phyloP scores from a whole-genome alignment of 2,113 vertebrate genomes.

The Jacana jacana region DNA sequence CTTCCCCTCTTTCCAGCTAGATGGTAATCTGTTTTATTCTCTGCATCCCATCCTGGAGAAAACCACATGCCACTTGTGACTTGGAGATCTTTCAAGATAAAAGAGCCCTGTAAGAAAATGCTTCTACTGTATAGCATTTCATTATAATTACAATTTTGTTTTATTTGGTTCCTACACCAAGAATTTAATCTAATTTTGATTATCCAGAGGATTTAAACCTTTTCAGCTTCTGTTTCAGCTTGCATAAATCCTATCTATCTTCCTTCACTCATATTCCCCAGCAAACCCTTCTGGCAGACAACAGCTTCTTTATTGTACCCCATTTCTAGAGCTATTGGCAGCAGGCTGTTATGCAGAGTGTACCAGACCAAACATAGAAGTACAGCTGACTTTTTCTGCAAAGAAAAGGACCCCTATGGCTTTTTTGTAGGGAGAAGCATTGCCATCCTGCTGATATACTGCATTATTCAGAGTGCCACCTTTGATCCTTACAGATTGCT shows the following conservation, averaged over 20 bases:
- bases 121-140: neutral
- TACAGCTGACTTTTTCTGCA: neutral
- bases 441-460: neutral
- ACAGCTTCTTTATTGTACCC: neutral
- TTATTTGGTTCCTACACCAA: neutral
- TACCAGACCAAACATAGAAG: neutral
- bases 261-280: neutral
- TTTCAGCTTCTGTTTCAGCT: neutral
- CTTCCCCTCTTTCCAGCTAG: neutral
- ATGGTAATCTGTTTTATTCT: neutral
- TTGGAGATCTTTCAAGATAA: neutral
- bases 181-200: slow-evolving; percentile 40
- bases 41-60: neutral
- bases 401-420: neutral
- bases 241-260: neutral
- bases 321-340: neutral
- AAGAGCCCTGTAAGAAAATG: neutral
- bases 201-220: slow-evolving; percentile 20
- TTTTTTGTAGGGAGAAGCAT: neutral
- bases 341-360: neutral
- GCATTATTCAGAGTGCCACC: neutral
- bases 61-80: neutral
- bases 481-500: neutral
- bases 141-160: neutral
- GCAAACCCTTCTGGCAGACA: neutral